Conservation (phyloP, 2,888 invertebrate species). For the Xestia c-nigrum region DNA sequence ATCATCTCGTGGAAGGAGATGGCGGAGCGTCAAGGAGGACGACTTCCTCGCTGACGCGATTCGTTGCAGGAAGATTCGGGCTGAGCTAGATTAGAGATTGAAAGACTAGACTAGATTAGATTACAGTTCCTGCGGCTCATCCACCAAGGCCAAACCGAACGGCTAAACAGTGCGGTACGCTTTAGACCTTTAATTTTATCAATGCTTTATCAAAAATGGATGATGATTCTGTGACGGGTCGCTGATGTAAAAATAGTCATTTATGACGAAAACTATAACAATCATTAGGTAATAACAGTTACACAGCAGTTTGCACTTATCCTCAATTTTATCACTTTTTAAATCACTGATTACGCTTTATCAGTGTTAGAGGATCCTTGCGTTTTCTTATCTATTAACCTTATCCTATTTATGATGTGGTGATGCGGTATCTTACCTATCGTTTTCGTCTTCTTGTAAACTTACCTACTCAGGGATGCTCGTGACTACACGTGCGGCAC, state of each 20-base stretch:
- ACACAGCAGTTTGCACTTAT: background rate
- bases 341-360: background rate
- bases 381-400: background rate
- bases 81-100: too few species aligned
- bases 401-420: background rate
- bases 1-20: too few species aligned
- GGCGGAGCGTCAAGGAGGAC: too few species aligned
- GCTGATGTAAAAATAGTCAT: background rate
- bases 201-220: too few species aligned
- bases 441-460: background rate
- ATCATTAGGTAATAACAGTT: slow-evolving; percentile 13
- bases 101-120: too few species aligned
- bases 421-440: background rate
- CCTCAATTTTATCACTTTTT: background rate
- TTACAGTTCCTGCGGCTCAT: too few species aligned
- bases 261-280: background rate
- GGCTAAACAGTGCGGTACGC: too few species aligned
- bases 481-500: too few species aligned
- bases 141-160: too few species aligned
- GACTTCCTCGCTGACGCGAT: too few species aligned
- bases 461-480: background rate
- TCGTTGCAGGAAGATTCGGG: too few species aligned
- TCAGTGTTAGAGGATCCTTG: slow-evolving; percentile 1
- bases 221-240: background rate
- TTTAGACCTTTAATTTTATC: too few species aligned